Evolutionary conservation across 2,888 invertebrate species (phyloP), one percentile per base, ranked within the genome.

Genomic region (Drosophila quinaria): DNA sequence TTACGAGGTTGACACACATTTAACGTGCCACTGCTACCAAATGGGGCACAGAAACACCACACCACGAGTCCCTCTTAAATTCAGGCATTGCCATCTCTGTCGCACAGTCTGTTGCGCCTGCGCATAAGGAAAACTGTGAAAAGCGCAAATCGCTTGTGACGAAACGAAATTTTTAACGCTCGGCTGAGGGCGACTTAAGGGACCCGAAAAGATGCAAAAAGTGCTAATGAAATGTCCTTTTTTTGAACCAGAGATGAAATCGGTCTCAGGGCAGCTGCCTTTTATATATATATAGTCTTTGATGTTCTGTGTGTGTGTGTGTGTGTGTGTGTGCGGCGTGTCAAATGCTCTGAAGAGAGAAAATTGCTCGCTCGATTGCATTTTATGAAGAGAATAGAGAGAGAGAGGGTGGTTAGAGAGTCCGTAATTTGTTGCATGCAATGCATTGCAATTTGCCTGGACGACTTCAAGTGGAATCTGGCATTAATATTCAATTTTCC

Each of bases 141-240:
- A 87, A 80, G 79, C 74, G 80, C 88, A 91, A 91, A 91, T 91
- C 84, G 90, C 83, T 87, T 90, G 91, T 91, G 91, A 91, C 91
- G 91, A 91, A 84, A 87, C 63, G 76, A 56, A 77, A 91, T 91
- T 91, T 89, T 90, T 72, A 85, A 92, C 90, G 91, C 91, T 90
- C 90, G 85, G 78, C 80, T 90, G 89, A 74, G 70, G 19, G 39
- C 50, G 31, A 65, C 65, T 55, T 52, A 56, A 49, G 51, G 25
- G 25, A 31, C 51, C 47, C 63, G 42, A 67, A 59, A 74, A 78
- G 80, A 84, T 85, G 87, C 74, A 70, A 81, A 70, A 87, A 78
- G 81, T 90, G 84, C 90, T 87, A 84, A 87, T 89, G 87, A 84
- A 90, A 87, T 90, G 89, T 87, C 87, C 86, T 87, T 85, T 78